Evolutionary conservation across 2,113 vertebrate genomes (phyloP).

Genomic region (Rana temporaria): DNA sequence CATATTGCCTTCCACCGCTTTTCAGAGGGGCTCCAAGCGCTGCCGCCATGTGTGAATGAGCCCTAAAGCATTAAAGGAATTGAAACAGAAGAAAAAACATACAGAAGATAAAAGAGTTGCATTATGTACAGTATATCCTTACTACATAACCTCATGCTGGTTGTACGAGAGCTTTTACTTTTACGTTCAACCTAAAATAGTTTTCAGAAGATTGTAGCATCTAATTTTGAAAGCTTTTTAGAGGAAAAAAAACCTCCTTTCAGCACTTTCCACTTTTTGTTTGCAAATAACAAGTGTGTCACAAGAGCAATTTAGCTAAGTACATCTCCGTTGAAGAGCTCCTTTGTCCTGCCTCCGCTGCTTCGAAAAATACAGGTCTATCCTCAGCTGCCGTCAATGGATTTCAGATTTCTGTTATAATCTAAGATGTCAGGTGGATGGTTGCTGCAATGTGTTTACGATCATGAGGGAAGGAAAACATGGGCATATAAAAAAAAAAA

Average conservation of each 20-base stretch:
- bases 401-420: background rate
- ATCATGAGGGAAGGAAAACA: too few relatives aligned
- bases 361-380: background rate
- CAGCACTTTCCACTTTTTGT: background rate
- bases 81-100: too few relatives aligned
- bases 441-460: background rate
- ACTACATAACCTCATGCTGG: too few relatives aligned
- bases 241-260: background rate
- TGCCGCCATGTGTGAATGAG: too few relatives aligned
- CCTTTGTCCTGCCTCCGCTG: background rate
- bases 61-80: too few relatives aligned
- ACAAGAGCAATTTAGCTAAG: conserved; percentile 32
- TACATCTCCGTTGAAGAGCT: conserved; percentile 1
- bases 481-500: too few relatives aligned
- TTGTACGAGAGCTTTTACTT: too few relatives aligned
- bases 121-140: too few relatives aligned
- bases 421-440: background rate
- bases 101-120: too few relatives aligned
- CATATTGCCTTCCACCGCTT: too few relatives aligned
- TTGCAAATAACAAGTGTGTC: conserved; percentile 8
- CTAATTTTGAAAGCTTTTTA: background rate
- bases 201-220: background rate
- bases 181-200: background rate
- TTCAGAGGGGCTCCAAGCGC: too few relatives aligned
- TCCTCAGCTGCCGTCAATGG: background rate